These are phyloP conservation scores for Linnaemya vulpina DNA, from an alignment of 2,888 invertebrate species.

Conservation along the genomic window DNA sequence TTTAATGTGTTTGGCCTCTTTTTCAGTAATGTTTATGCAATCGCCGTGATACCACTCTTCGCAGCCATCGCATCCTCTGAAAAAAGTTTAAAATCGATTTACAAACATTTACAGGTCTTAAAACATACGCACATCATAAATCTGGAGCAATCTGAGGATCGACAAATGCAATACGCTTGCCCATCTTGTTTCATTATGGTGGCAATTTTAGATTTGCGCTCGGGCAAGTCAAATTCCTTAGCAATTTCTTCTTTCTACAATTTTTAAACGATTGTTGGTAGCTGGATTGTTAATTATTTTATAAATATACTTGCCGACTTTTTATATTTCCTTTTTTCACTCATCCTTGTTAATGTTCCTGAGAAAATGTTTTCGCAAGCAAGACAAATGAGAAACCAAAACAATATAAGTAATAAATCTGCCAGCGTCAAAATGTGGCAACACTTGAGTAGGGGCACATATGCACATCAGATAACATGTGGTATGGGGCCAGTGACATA, in stretches of 20 bases:
- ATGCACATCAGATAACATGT: too few relatives aligned
- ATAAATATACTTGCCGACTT: constrained; percentile 77
- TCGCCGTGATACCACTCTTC: constrained; percentile 99
- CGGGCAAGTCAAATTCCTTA: constrained; percentile 93
- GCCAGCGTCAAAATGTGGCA: not conserved
- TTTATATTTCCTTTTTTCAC: constrained; percentile 80
- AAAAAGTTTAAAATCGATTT: constrained; percentile 70
- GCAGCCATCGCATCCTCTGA: constrained; percentile 96
- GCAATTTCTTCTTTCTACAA: constrained; percentile 92
- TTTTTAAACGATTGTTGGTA: constrained; percentile 1
- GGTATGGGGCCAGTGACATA: too few relatives aligned
- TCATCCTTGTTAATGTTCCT: constrained; percentile 75
- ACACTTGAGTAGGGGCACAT: not conserved
- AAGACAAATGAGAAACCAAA: constrained; percentile 11
- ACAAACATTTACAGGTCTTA: not conserved
- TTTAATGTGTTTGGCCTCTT: constrained; percentile 95
- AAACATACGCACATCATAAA: constrained; percentile 94
- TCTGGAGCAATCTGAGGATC: constrained; percentile 95
- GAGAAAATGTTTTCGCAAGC: not conserved
- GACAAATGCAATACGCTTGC: constrained; percentile 97
- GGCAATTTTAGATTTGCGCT: constrained; percentile 95
- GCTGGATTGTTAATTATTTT: not conserved
- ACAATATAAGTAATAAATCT: not conserved
- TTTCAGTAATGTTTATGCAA: constrained; percentile 96
- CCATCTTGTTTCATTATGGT: constrained; percentile 94